phyloP scores from a whole-genome alignment of 2,797 vertebrate species.

The Smutsia gigantea region DNA sequence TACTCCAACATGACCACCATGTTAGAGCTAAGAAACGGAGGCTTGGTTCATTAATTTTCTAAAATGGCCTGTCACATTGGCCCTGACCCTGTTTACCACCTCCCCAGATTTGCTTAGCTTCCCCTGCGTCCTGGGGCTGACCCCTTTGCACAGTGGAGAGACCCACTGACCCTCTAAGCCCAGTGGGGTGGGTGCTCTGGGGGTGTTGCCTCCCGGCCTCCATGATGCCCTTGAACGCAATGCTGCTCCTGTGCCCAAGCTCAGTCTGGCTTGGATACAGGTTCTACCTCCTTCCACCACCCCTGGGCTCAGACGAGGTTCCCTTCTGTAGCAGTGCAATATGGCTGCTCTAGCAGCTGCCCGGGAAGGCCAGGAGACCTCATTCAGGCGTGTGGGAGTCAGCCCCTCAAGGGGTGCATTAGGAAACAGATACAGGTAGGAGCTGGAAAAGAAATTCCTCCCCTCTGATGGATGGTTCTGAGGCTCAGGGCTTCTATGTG shows the following conservation, averaged over 20 bases:
- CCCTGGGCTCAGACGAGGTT: neutral
- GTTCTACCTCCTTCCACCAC: neutral
- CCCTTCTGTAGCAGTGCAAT: fast-evolving
- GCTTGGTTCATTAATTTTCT: neutral
- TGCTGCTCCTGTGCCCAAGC: neutral
- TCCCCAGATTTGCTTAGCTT: neutral
- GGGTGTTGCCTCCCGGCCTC: neutral
- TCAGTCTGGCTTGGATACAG: neutral
- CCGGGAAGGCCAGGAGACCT: neutral
- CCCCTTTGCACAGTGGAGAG: neutral
- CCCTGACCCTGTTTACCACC: neutral
- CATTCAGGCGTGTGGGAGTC: neutral
- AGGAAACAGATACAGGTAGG: neutral
- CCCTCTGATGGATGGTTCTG: neutral
- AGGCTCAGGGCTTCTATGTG: neutral
- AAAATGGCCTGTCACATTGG: neutral
- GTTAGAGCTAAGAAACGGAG: neutral
- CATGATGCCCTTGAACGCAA: neutral
- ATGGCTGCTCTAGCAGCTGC: neutral
- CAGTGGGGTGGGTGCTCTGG: too few relatives aligned
- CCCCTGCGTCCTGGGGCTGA: neutral
- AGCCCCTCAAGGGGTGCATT: fast-evolving
- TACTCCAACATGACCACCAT: too few relatives aligned
- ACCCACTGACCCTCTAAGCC: neutral
- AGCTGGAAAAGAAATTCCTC: neutral